Evolutionary conservation across 2,113 vertebrate species (phyloP).

Genomic region (Eudyptes chrysolophus): DNA sequence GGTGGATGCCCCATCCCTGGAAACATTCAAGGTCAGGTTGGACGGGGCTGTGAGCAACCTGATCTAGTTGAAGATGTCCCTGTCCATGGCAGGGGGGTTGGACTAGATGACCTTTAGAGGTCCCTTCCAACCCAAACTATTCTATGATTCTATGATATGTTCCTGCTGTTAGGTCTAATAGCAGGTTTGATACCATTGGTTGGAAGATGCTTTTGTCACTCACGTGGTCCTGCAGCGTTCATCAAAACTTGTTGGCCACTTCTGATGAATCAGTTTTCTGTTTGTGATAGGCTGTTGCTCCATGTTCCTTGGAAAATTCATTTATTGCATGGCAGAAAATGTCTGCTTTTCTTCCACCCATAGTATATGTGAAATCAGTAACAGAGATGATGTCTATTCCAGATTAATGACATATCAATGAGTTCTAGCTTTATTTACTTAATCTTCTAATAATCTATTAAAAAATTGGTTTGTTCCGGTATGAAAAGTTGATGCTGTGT

Average conservation of each 20-base stretch:
- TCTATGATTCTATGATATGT: neutral
- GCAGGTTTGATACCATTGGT: neutral
- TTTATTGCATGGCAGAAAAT: neutral
- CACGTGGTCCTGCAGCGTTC: neutral
- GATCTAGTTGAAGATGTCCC: neutral
- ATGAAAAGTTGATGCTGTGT: neutral
- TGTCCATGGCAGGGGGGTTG: fast-evolving
- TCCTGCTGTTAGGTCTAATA: neutral
- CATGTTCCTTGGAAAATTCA: neutral
- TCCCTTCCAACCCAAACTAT: neutral
- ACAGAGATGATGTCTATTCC: neutral
- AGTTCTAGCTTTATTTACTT: neutral
- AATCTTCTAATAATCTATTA: neutral
- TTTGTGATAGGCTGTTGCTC: neutral
- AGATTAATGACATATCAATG: neutral
- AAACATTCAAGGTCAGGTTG: neutral
- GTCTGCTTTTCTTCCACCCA: neutral
- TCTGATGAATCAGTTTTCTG: neutral
- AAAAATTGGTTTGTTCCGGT: neutral
- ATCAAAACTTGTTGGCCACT: neutral
- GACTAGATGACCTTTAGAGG: neutral
- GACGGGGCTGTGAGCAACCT: neutral
- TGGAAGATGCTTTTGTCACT: neutral
- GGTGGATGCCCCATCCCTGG: neutral
- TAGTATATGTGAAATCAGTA: neutral